phyloP scores from a whole-genome alignment of 2,888 invertebrate genomes.

The Ecdyonurus torrentis region DNA sequence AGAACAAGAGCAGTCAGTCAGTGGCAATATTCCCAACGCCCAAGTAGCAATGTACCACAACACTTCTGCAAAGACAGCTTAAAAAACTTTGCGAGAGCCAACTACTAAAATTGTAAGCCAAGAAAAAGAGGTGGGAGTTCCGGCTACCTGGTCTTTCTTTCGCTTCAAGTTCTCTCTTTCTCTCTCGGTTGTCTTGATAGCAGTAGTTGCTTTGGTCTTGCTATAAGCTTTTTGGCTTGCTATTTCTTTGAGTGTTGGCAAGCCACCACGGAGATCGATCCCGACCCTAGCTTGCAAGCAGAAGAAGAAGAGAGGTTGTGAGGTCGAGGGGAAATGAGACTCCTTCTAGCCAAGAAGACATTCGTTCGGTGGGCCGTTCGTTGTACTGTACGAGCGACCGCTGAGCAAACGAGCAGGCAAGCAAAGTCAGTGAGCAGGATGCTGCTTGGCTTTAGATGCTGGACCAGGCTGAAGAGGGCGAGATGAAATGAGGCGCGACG shows the following conservation, averaged over 20 bases:
- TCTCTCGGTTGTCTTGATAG: no score
- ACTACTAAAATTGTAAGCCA: background rate
- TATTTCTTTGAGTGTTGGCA: background rate
- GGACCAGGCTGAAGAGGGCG: background rate
- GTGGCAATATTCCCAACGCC: background rate
- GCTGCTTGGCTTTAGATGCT: background rate
- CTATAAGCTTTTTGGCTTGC: background rate
- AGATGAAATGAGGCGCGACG: background rate
- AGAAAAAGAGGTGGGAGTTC: background rate
- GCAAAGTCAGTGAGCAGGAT: no score
- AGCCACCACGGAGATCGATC: background rate
- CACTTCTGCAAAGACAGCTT: background rate
- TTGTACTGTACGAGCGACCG: background rate
- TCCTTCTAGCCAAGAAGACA: background rate
- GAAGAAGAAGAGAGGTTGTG: background rate
- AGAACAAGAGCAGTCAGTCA: background rate
- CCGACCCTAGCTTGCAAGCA: background rate
- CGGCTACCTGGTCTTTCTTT: background rate
- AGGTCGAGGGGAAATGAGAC: background rate
- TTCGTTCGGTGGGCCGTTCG: background rate
- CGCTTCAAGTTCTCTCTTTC: no score
- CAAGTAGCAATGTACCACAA: background rate
- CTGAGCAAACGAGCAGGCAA: background rate
- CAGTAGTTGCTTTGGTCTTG: no score
- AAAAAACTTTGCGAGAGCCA: background rate